A percentile compares a stretch with the other conserved stretches of the same genome.
Evolutionary conservation across 30 jellyfish, hydroid and myxozoan genomes (phyloP).

Genomic region (Aurelia coerulea): DNA sequence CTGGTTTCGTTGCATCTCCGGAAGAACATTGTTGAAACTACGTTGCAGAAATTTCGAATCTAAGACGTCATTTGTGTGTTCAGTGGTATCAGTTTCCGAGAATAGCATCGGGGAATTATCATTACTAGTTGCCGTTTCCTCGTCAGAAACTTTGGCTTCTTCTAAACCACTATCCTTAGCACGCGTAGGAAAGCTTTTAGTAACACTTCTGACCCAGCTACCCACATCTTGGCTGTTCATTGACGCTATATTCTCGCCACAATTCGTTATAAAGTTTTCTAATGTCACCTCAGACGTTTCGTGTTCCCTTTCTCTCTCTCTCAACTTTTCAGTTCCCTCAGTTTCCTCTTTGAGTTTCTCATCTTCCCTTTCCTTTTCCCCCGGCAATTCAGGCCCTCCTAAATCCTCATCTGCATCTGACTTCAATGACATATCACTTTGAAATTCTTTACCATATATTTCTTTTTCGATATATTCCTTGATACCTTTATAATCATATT

Average conservation of each 20-base stretch:
- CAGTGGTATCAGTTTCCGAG: no score
- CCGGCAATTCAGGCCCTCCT: not conserved
- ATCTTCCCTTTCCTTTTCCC: not conserved
- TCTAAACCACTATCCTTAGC: not conserved
- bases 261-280: not conserved
- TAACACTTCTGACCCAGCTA: not conserved
- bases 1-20: not conserved
- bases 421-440: not conserved
- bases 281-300: not conserved
- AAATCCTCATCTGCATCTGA: not conserved
- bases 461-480: not conserved
- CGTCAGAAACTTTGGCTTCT: not conserved
- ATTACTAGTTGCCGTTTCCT: not conserved
- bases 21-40: not conserved
- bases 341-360: not conserved
- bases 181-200: not conserved
- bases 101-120: no score
- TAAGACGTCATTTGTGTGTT: not conserved
- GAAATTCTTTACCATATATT: not conserved
- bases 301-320: not conserved
- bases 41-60: constrained; percentile 43
- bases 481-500: not conserved
- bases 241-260: not conserved
- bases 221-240: not conserved
- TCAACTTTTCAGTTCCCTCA: not conserved